Evolutionary conservation across 2,888 invertebrate species (phyloP).

Genomic region (Sphaeridia pumilis): DNA sequence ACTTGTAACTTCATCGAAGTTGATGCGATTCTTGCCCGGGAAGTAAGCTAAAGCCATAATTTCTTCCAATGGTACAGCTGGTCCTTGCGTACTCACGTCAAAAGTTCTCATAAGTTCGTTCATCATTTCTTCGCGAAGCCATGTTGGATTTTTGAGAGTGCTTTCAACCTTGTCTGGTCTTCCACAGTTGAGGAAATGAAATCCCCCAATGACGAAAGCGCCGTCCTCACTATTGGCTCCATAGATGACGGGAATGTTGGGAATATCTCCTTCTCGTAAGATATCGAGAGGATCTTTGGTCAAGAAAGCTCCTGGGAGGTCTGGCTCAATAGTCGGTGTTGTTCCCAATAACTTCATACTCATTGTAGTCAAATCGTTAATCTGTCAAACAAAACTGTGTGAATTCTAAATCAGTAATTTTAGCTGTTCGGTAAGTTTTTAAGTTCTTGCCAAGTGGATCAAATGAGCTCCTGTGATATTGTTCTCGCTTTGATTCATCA

Average conservation of each 20-base stretch:
- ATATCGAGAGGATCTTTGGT: slow-evolving; percentile 6
- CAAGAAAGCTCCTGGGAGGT: slow-evolving; percentile 7
- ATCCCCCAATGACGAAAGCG: slow-evolving; percentile 6
- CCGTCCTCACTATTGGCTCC: slow-evolving; percentile 6
- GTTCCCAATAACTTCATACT: not conserved
- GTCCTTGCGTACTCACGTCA: not conserved
- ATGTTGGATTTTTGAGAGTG: slow-evolving; percentile 2
- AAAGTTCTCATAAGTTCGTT: slow-evolving; percentile 4
- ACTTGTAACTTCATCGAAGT: not conserved
- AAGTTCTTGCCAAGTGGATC: not conserved
- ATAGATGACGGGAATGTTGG: slow-evolving; percentile 6
- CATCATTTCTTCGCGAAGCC: slow-evolving; percentile 10
- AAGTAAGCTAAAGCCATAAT: slow-evolving; percentile 3
- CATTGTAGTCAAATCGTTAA: not conserved
- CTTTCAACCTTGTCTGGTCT: not conserved
- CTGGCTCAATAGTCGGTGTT: slow-evolving; percentile 7
- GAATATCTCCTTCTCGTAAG: not conserved
- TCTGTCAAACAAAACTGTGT: not conserved
- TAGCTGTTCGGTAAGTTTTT: not conserved
- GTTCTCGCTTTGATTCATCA: not conserved
- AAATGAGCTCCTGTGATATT: not conserved
- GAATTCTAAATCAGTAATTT: not conserved
- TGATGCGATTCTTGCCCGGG: slow-evolving; percentile 4
- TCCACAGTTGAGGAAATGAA: slow-evolving; percentile 3
- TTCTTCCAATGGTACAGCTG: slow-evolving; percentile 4